These are phyloP conservation scores for Papilio aristodemus DNA, from an alignment of 1,140 invertebrate genomes.

Conservation along the genomic window DNA sequence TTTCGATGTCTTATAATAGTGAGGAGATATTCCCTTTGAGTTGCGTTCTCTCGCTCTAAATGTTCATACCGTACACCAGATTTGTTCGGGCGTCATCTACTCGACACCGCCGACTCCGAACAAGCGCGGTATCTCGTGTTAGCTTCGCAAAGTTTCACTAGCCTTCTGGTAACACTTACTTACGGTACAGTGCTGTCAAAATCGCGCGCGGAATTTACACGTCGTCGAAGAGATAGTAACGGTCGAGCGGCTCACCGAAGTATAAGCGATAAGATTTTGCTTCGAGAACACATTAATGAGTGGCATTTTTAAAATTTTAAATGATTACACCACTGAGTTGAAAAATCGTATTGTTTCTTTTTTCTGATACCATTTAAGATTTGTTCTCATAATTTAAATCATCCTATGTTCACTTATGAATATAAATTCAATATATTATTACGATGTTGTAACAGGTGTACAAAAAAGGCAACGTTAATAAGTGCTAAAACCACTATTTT, in stretches of 20 bases:
- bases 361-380: background rate
- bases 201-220: slow-evolving; percentile 59
- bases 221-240: slow-evolving; percentile 32
- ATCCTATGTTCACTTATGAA: slow-evolving; percentile 19
- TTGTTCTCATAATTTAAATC: slow-evolving; percentile 23
- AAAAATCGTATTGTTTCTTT: slow-evolving; percentile 8
- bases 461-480: slow-evolving; percentile 11
- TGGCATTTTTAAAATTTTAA: background rate
- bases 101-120: slow-evolving; percentile 70
- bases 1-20: slow-evolving; percentile 78
- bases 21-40: slow-evolving; percentile 58
- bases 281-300: slow-evolving; percentile 17
- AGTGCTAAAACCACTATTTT: slow-evolving; percentile 8
- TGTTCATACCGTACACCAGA: slow-evolving; percentile 79
- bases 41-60: slow-evolving; percentile 72
- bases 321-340: background rate
- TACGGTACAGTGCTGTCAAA: slow-evolving; percentile 66
- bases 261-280: slow-evolving; percentile 15
- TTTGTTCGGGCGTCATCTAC: slow-evolving; percentile 77
- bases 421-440: slow-evolving; percentile 8
- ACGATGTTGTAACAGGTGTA: slow-evolving; percentile 6
- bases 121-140: slow-evolving; percentile 70
- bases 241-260: background rate
- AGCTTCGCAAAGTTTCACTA: slow-evolving; percentile 74
- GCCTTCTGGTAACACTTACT: slow-evolving; percentile 68